Evolutionary conservation across 2,888 invertebrate species (phyloP).

Genomic region (Drosophila rellima): DNA sequence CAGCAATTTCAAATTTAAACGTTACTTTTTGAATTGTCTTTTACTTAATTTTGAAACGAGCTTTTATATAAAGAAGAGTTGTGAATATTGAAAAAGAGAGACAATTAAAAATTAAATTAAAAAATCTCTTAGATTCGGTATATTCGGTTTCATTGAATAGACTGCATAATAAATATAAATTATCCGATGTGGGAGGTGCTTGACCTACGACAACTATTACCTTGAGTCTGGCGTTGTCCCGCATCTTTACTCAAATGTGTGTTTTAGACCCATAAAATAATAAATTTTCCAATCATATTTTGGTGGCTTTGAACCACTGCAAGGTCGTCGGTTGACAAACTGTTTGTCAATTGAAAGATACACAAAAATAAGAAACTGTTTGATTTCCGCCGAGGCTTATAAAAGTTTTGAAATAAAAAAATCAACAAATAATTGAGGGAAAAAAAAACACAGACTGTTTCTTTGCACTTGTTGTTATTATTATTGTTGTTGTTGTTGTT

Average conservation of each 20-base stretch:
- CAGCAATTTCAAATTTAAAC: background rate
- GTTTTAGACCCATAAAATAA: slow-evolving; percentile 2
- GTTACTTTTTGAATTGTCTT: background rate
- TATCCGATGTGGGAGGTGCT: slow-evolving; percentile 15
- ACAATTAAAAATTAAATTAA: too few species aligned
- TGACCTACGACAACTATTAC: slow-evolving; percentile 22
- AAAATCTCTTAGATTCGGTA: too few species aligned
- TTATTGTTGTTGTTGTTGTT: slow-evolving; percentile 19
- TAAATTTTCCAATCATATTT: slow-evolving; percentile 31
- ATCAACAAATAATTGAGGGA: slow-evolving; percentile 51
- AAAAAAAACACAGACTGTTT: slow-evolving; percentile 34
- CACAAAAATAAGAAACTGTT: slow-evolving; percentile 14
- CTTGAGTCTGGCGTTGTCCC: slow-evolving; percentile 35
- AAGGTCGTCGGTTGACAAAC: slow-evolving; percentile 47
- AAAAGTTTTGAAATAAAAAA: slow-evolving; percentile 37
- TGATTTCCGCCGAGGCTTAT: slow-evolving; percentile 48
- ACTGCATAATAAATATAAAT: background rate
- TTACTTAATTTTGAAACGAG: too few species aligned
- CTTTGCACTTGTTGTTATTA: slow-evolving; percentile 23
- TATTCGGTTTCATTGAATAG: background rate
- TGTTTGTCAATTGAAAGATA: slow-evolving; percentile 29
- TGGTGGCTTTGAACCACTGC: slow-evolving; percentile 53
- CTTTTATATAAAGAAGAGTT: too few species aligned
- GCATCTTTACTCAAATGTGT: slow-evolving; percentile 31
- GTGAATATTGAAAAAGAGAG: too few species aligned